Evolutionary conservation across 2,888 invertebrate species (phyloP).

Genomic region (Parthenolecanium corni): DNA sequence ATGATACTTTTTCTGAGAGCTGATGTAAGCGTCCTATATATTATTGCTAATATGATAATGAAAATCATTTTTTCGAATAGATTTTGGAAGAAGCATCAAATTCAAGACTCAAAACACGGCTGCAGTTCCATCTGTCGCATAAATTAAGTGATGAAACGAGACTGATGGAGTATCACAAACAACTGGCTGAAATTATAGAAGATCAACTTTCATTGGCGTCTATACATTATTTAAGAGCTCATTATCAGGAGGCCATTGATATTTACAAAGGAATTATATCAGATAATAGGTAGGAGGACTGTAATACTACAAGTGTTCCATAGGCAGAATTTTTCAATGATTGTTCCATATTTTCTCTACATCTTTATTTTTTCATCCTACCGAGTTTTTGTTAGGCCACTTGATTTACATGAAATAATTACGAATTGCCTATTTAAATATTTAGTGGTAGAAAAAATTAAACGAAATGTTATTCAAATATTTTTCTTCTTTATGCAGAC

Average conservation of each 20-base stretch:
- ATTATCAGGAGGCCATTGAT: constrained; percentile 97
- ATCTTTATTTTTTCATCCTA: no score
- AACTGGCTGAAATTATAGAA: constrained; percentile 75
- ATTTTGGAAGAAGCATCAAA: constrained; percentile 50
- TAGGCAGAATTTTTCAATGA: no score
- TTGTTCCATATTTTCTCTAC: no score
- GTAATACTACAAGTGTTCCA: no score
- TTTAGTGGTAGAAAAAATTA: no score
- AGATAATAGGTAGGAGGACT: constrained; percentile 72
- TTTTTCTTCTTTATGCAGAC: no score
- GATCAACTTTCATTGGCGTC: constrained; percentile 93
- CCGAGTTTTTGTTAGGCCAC: no score
- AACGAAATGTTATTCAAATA: no score
- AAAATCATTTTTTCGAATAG: constrained; percentile 30
- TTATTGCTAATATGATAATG: neutral
- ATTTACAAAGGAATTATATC: constrained; percentile 88
- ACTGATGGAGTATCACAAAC: constrained; percentile 70
- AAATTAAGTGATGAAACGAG: constrained; percentile 80
- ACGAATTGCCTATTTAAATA: no score
- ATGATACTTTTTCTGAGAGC: no score
- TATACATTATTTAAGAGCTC: constrained; percentile 87
- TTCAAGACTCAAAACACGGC: constrained; percentile 58
- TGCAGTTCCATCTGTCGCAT: constrained; percentile 86
- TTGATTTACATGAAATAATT: no score
- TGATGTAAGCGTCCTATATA: no score